Base-by-base conservation (phyloP, 2,888 invertebrate genomes). In the Hoplodrina ambigua region DNA sequence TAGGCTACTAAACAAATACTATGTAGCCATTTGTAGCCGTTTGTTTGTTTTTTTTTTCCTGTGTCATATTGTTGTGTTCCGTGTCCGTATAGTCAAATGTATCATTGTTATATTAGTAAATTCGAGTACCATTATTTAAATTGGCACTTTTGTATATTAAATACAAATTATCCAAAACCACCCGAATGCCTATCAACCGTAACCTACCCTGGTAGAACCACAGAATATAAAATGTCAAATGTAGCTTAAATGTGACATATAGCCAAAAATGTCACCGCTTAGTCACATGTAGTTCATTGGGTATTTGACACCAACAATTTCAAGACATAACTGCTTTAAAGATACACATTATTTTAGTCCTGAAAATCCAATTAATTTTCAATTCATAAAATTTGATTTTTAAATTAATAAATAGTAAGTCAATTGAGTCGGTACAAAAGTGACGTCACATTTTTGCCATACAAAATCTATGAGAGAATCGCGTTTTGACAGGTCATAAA, bases 101-200 rank as follows among this genome's bases (percentile, higher is more conserved):
- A 63, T 70, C 69, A 70, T 66, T 75, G 71, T 77, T 69, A 83
- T 73, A 81, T 79, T 77, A 78, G 71, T 84, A 86, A 83, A 85
- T 84, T 84, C 84, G 69, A 82, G 80, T 86, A 81, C 86, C 86
- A 75, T 25, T 78, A 57, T 56, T 41, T 50, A 75, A 62, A 68
- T 86, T 86, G 86, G 83, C 86, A 85, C 81, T 74, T 71, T 76
- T 75, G 75, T 63, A 80, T 68, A 69, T 37, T 69, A 61, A 81
- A 55, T 73, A 78, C 65, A 83, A 75, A 63, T 84, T 56, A 72
- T 80, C 72, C 77, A 71, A 80, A 75, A 69, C 79, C 79, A 63
- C 64, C 72, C 70, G 60, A 78, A 74, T 75, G 65, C 71, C 69
- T 66, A 66, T 62, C 66, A 58, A 73, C 78, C 72, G 55, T 80